phyloP scores from a whole-genome alignment of 2,113 vertebrate species.

The Catharus minimus region DNA sequence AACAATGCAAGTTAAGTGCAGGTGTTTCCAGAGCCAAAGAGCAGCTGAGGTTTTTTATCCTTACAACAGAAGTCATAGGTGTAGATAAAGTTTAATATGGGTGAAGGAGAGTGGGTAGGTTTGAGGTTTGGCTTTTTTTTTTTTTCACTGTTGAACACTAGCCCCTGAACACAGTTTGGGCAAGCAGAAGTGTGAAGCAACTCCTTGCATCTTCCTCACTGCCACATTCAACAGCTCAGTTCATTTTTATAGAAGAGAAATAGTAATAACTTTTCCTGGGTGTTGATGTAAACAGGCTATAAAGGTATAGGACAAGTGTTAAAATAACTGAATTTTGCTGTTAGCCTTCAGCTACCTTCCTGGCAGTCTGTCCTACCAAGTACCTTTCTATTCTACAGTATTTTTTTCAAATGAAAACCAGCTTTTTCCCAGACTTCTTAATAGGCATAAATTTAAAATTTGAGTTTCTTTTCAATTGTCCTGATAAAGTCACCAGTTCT shows the following conservation, averaged over 20 bases:
- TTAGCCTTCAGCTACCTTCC: background rate
- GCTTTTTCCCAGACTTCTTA: background rate
- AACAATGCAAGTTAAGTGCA: background rate
- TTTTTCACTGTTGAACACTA: background rate
- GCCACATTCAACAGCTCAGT: background rate
- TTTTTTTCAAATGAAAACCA: background rate
- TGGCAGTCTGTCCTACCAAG: background rate
- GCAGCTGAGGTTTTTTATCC: background rate
- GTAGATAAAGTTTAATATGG: background rate
- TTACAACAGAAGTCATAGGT: background rate
- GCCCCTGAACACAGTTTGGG: background rate
- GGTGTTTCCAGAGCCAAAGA: background rate
- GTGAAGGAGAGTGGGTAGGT: background rate
- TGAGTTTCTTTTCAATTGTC: background rate
- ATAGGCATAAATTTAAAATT: background rate
- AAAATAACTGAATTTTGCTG: background rate
- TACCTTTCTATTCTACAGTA: background rate
- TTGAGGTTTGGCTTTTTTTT: background rate
- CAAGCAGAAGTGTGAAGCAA: background rate
- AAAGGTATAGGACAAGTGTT: background rate
- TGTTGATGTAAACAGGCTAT: background rate
- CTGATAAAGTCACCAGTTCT: background rate
- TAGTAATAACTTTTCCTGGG: background rate
- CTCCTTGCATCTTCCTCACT: background rate
- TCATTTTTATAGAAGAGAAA: background rate